Base-by-base conservation (phyloP, 2,797 vertebrate species). In the Chelonia mydas region DNA sequence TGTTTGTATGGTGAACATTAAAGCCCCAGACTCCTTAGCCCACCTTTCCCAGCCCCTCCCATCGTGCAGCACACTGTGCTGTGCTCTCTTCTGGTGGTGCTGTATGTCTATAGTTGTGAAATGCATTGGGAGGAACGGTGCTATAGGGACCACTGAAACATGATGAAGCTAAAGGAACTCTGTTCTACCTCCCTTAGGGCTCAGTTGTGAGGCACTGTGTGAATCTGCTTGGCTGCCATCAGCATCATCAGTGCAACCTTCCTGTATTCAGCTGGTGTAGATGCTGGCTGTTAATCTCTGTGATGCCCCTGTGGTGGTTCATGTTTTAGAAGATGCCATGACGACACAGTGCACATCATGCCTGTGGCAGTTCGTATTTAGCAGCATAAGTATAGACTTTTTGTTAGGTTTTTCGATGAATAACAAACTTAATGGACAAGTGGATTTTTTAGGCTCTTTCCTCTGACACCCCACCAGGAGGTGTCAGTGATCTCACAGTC, bases 261-360 rank as follows among this genome's bases (percentile, higher is more conserved):
- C 68, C 25, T 25, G 54, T 0, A 0, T 74, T 51, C 53, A 41
- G 41, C 2, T 15, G 8, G 37, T 41, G 13, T 27, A 77, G 49
- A 25, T 21, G 49, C 50, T 68, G 59, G 23, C 9, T 15, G 9
- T 51, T 76, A 57, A 53, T 82, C 28, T 31, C 25, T 0, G 0
- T 50, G 0, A 0, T 50, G 72, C 23, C 72, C 1, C 0, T 33
- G 16, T 2, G 23, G 41, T 0, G 1, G 53, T 57, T 41, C 9
- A 28, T 45, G 54, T 28, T 57, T 17, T 57, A n/a, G 27, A 28
- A 37, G 54, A 45, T 27, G 41, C 74, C 74, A 68, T 41, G 51
- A 27, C 74, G 33, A 81, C 50, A 57, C 59, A 8, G 12, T 47
- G 41, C 23, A 31, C 13, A 3, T 37, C 68, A 41, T 41, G 21